Evolutionary conservation across 2,113 vertebrate species (phyloP).

Genomic region (Prunella himalayana): DNA sequence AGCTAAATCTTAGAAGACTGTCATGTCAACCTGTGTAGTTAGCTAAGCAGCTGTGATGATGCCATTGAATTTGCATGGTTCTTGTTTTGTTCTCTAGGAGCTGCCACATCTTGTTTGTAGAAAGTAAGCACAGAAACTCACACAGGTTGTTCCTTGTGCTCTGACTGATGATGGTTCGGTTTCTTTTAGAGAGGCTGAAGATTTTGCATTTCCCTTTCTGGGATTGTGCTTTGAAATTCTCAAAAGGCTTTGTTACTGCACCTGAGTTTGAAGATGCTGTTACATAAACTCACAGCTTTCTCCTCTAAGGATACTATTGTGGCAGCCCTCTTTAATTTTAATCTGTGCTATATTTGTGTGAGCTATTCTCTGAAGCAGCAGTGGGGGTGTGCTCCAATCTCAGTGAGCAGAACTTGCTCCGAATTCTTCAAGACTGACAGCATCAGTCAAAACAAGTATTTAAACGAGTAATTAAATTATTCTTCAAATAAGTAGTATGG

Average conservation of each 20-base stretch:
- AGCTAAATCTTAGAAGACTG: neutral
- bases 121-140: neutral
- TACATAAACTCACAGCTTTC: neutral
- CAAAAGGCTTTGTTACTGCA: neutral
- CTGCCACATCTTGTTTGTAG: neutral
- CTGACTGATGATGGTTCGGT: fast-evolving
- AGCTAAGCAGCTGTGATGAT: neutral
- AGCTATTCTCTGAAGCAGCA: neutral
- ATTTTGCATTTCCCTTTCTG: neutral
- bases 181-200: neutral
- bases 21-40: neutral
- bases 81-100: neutral
- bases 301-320: neutral
- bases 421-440: neutral
- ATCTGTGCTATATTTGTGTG: neutral
- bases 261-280: neutral
- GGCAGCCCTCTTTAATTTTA: neutral
- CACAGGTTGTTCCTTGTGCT: neutral
- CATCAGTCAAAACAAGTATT: neutral
- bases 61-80: neutral
- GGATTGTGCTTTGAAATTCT: neutral
- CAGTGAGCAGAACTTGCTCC: neutral
- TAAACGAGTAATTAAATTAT: neutral
- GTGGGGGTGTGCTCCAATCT: neutral
- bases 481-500: neutral